Conservation (phyloP, 2,888 invertebrate species). For the Metallyticus violacea region DNA sequence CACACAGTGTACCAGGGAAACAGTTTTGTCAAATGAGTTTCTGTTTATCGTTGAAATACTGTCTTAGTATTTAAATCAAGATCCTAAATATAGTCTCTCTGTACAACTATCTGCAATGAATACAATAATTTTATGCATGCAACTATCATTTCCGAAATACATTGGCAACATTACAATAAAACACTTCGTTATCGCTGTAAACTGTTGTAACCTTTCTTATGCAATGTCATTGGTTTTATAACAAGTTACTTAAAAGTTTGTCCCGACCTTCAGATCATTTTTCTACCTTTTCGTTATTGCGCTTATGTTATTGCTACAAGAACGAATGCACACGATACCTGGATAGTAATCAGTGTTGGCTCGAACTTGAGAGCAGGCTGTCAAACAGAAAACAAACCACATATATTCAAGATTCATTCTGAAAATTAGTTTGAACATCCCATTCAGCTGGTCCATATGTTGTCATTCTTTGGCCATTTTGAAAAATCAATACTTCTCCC, state of each 20-base stretch:
- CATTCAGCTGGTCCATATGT: slow-evolving; percentile 17
- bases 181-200: neutral
- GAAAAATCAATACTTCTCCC: slow-evolving; percentile 21
- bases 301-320: neutral
- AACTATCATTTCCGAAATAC: neutral
- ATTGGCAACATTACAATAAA: neutral
- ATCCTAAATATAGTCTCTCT: no score
- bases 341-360: slow-evolving; percentile 14
- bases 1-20: neutral
- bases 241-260: neutral
- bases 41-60: no score
- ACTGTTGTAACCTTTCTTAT: neutral
- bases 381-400: neutral
- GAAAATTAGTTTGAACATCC: slow-evolving; percentile 2
- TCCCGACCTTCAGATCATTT: neutral
- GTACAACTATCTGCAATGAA: no score
- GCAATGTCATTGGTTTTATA: neutral
- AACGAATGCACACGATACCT: slow-evolving; percentile 16
- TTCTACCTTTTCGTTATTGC: neutral
- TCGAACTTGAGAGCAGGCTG: neutral
- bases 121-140: neutral
- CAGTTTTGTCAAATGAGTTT: neutral
- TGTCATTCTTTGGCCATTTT: slow-evolving; percentile 26
- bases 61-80: no score
- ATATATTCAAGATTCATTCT: slow-evolving; percentile 4